phyloP scores from a whole-genome alignment of 2,113 vertebrate genomes.

The Onychorhynchus coronatus region DNA sequence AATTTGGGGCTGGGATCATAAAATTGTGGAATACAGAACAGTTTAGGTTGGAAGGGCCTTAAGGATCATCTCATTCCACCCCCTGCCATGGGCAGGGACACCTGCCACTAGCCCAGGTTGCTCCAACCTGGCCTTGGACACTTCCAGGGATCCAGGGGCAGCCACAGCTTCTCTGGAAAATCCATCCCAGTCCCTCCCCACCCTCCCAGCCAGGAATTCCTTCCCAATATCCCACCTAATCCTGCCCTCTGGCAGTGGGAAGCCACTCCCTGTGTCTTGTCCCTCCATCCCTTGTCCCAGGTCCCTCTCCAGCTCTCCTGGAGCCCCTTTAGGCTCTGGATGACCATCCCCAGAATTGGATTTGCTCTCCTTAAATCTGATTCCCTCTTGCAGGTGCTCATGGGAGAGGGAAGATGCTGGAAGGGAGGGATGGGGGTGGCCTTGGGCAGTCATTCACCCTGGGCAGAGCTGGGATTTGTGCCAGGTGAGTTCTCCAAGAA shows the following conservation, averaged over 20 bases:
- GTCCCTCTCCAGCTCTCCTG: too few species aligned
- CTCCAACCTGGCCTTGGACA: neutral
- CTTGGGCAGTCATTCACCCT: too few species aligned
- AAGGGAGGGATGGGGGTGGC: too few species aligned
- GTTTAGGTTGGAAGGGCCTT: neutral
- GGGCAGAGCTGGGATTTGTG: neutral
- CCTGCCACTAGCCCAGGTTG: neutral
- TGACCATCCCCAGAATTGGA: neutral
- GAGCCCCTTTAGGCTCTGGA: neutral
- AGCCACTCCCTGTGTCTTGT: neutral
- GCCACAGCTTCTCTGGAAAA: neutral
- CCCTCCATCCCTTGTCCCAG: neutral
- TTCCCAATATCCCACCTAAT: neutral
- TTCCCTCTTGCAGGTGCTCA: neutral
- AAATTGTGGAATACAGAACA: neutral
- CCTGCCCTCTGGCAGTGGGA: neutral
- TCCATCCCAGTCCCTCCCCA: neutral
- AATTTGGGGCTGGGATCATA: neutral
- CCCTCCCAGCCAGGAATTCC: neutral
- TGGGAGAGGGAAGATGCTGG: neutral
- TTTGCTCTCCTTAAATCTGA: neutral
- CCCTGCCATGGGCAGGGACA: neutral
- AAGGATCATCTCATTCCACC: too few species aligned
- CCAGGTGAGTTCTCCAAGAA: too few species aligned
- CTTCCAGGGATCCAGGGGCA: neutral